Base-by-base conservation (phyloP, 2,113 vertebrate species). In the Apeltes quadracus region DNA sequence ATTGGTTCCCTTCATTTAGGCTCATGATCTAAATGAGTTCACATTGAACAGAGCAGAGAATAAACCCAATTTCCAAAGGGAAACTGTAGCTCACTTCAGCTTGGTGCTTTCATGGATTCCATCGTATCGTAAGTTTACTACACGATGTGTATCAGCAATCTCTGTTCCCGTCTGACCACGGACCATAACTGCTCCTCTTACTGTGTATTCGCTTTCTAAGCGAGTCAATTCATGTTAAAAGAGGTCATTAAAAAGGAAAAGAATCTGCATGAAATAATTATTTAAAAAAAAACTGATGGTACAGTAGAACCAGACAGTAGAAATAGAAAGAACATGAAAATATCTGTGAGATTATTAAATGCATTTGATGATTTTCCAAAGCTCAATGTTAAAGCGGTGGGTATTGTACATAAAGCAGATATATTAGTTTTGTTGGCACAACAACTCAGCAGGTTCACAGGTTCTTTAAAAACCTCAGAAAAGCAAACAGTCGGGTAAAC, bases 361-460 rank as follows among this genome's bases (percentile, higher is more conserved):
- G 11, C 55, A 58, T 63, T n/a, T 63, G 15, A 64, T 69, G 12
- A 61, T 53, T 15, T 38, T 76, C 22, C 59, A 72, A n/a, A 67
- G 44, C 20, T 61, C 58, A n/a, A 43, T 23, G 1, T 61, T 76
- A 34, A 76, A 74, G 61, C 20, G 1, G 18, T 55, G 36, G 29
- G 15, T 13, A 20, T 11, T 66, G 15, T 44, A 5, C 16, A 36
- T 36, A 34, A 5, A 69, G 46, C 46, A 69, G 18, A 70, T 56
- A 27, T 14, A 57, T 38, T 39, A 53, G n/a, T 58, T 77, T 58
- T 75, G 44, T 46, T 81, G 70, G 65, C 56, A 59, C 53, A n/a
- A 65, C 16, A 56, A 32, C 25, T 34, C 58, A 76, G 43, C 58
- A 65, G 9, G 16, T 23, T 64, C 76, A 64, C 9, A 61, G 46